Evolutionary conservation across 1,140 invertebrate genomes (phyloP).

Genomic region (Arctopsyche grandis): DNA sequence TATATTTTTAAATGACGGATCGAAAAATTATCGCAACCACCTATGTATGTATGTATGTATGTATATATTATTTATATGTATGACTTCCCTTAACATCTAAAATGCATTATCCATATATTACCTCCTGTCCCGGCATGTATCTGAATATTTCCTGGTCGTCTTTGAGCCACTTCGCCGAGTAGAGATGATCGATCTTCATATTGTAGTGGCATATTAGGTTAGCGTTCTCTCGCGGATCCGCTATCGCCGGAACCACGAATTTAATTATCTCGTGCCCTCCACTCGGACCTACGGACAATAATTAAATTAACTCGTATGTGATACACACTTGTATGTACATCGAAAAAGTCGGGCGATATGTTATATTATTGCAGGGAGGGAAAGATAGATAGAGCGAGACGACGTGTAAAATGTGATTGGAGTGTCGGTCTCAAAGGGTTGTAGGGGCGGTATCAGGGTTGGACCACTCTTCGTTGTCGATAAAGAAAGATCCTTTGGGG

Average conservation of each 20-base stretch:
- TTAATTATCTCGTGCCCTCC: constrained; percentile 51
- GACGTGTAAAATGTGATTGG: constrained; percentile 17
- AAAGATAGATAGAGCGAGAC: neutral
- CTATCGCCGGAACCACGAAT: constrained; percentile 61
- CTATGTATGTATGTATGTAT: no score
- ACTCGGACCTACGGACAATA: constrained; percentile 43
- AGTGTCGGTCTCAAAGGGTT: constrained; percentile 14
- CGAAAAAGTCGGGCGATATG: neutral
- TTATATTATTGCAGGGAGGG: neutral
- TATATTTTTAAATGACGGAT: no score
- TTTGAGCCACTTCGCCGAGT: constrained; percentile 86
- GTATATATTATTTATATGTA: no score
- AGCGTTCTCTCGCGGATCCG: constrained; percentile 65
- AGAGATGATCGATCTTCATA: constrained; percentile 70
- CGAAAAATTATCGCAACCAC: no score
- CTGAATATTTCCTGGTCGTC: constrained; percentile 82
- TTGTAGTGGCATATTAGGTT: constrained; percentile 64
- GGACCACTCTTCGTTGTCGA: constrained; percentile 10
- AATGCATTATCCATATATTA: constrained; percentile 1
- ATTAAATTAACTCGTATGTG: neutral
- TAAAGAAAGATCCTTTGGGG: constrained; percentile 23
- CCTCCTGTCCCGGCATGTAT: constrained; percentile 71
- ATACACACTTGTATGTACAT: neutral
- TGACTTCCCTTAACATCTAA: no score
- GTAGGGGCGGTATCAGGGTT: neutral